phyloP scores from a whole-genome alignment of 2,797 vertebrate genomes.

The Menidia menidia region DNA sequence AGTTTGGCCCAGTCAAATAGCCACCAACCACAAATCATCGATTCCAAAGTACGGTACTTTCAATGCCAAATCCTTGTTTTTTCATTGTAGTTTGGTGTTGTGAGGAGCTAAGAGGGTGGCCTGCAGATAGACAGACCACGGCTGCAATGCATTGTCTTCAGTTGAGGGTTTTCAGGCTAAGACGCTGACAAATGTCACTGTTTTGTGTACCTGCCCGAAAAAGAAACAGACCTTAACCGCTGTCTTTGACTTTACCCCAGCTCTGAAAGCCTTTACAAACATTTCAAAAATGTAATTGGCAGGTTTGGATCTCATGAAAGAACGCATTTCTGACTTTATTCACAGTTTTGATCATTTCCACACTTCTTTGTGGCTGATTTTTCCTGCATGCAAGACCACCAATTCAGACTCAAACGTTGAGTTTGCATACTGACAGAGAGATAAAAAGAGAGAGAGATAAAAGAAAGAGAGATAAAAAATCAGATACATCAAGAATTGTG shows the following conservation, averaged over 20 bases:
- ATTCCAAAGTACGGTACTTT: constrained; percentile 51
- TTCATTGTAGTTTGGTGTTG: constrained; percentile 62
- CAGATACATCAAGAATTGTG: constrained; percentile 2
- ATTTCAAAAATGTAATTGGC: constrained; percentile 26
- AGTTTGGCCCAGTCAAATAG: constrained; percentile 57
- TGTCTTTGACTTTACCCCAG: constrained; percentile 2
- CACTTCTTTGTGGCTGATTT: constrained; percentile 16
- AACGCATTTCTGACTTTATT: constrained; percentile 18
- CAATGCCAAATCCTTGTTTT: constrained; percentile 67
- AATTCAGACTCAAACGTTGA: neutral
- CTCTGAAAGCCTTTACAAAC: constrained; percentile 29
- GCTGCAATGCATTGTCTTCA: constrained; percentile 32
- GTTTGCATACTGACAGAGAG: neutral
- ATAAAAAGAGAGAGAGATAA: neutral
- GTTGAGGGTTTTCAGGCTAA: constrained; percentile 27
- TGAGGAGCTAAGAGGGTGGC: constrained; percentile 36
- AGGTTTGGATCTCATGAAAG: constrained; percentile 4
- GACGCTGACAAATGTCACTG: constrained; percentile 19
- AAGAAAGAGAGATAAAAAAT: neutral
- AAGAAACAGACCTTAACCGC: constrained; percentile 11
- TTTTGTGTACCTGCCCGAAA: constrained; percentile 8
- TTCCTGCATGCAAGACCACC: constrained; percentile 28
- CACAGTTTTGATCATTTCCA: constrained; percentile 25
- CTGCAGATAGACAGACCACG: constrained; percentile 59
- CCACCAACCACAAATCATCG: constrained; percentile 62